phyloP scores from a whole-genome alignment of 2,797 vertebrate species.

The Acanthiza pusilla region DNA sequence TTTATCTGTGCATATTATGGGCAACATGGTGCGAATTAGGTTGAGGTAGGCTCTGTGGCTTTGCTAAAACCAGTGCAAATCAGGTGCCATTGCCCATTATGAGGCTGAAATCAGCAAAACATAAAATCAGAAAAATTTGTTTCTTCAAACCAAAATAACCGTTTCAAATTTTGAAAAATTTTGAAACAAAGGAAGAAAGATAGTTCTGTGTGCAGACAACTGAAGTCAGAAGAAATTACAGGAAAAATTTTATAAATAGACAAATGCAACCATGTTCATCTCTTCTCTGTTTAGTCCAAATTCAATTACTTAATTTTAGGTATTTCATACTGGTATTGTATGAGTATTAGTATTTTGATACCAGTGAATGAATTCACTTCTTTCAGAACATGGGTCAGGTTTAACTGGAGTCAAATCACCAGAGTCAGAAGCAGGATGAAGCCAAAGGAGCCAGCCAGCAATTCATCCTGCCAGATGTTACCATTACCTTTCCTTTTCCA shows the following conservation, averaged over 20 bases:
- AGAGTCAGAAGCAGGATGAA: background rate
- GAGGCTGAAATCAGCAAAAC: background rate
- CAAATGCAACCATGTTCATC: background rate
- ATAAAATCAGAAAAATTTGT: background rate
- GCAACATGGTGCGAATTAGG: background rate
- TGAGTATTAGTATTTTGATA: background rate
- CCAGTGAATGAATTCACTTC: background rate
- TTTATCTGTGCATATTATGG: background rate
- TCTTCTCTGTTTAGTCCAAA: background rate
- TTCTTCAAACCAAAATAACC: background rate
- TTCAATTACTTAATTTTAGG: background rate
- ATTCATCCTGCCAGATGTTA: background rate
- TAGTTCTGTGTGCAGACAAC: background rate
- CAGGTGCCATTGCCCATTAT: background rate
- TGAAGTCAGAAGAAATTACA: background rate
- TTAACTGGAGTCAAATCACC: background rate
- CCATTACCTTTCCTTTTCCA: background rate
- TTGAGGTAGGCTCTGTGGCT: background rate
- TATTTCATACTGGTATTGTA: background rate
- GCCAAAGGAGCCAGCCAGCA: background rate
- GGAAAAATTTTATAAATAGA: background rate
- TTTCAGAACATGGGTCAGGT: background rate
- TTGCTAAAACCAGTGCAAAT: background rate
- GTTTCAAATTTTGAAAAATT: background rate
- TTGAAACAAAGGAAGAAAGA: background rate